Evolutionary conservation across 2,797 vertebrate species (phyloP).

Genomic region (Paratrypauchen microcephalus): DNA sequence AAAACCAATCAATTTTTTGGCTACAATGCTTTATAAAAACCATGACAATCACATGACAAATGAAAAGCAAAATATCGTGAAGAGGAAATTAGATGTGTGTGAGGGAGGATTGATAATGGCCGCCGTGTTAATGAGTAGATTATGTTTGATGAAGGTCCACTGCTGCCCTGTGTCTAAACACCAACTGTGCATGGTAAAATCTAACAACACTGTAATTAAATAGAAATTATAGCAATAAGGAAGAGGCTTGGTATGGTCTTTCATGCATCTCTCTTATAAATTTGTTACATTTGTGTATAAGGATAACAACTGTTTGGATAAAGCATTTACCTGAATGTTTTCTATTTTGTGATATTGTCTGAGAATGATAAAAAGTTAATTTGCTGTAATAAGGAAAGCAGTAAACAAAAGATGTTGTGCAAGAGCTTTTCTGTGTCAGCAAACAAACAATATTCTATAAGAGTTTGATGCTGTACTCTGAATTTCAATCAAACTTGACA

Average conservation of each 20-base stretch:
- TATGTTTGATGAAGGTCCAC: constrained; percentile 32
- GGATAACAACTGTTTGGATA: background rate
- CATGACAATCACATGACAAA: constrained; percentile 33
- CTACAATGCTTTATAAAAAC: constrained; percentile 37
- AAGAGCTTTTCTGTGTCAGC: background rate
- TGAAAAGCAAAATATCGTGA: constrained; percentile 24
- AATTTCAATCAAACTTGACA: background rate
- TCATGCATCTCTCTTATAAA: constrained; percentile 16
- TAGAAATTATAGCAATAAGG: constrained; percentile 27
- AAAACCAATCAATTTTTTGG: constrained; percentile 22
- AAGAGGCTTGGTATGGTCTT: constrained; percentile 21
- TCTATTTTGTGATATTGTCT: background rate
- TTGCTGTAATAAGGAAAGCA: background rate
- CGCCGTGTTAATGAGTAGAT: constrained; percentile 56
- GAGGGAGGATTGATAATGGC: constrained; percentile 35
- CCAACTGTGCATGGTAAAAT: constrained; percentile 33
- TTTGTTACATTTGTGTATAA: background rate
- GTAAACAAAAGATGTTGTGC: background rate
- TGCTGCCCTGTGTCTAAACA: constrained; percentile 30
- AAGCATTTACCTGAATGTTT: background rate
- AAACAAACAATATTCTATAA: background rate
- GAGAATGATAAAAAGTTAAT: background rate
- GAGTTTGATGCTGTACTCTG: background rate
- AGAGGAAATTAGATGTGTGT: constrained; percentile 38
- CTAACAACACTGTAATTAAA: constrained; percentile 47